A percentile compares a stretch with the other conserved stretches of the same genome.
Conservation (phyloP, 1,140 invertebrate species). For the Cotesia chilonis region DNA sequence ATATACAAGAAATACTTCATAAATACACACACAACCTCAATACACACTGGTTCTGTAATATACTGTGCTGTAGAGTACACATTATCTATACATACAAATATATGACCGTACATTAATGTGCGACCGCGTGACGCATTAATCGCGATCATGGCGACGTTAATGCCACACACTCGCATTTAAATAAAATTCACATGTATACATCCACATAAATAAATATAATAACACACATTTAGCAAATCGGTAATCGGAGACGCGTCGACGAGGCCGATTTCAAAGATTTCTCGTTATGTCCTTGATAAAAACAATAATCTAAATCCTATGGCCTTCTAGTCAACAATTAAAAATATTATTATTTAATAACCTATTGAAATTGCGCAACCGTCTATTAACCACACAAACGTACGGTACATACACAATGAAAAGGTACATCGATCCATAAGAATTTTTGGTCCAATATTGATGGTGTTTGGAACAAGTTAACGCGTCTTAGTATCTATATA, state of each 20-base stretch:
- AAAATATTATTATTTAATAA: too few species aligned
- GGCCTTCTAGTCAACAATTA: neutral
- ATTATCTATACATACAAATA: slow-evolving; percentile 5
- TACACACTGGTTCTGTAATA: neutral
- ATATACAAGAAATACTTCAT: neutral
- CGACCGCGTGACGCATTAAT: slow-evolving; percentile 25
- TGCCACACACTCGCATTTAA: neutral
- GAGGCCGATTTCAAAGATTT: slow-evolving; percentile 19
- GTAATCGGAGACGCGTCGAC: slow-evolving; percentile 29
- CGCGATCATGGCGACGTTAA: neutral
- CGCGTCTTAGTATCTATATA: too few species aligned
- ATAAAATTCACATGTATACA: slow-evolving; percentile 5
- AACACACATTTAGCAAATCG: neutral
- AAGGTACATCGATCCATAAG: too few species aligned
- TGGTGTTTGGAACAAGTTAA: too few species aligned
- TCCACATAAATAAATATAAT: neutral
- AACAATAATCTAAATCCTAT: slow-evolving; percentile 11
- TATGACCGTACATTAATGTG: slow-evolving; percentile 17
- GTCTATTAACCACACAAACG: too few species aligned
- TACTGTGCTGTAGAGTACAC: slow-evolving; percentile 5
- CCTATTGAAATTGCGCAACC: too few species aligned
- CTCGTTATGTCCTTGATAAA: slow-evolving; percentile 20
- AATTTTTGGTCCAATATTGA: too few species aligned
- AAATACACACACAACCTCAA: too few species aligned
- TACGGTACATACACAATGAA: too few species aligned